Base-by-base conservation (phyloP, 2,888 invertebrate genomes). In the Sarcophaga subvicina region DNA sequence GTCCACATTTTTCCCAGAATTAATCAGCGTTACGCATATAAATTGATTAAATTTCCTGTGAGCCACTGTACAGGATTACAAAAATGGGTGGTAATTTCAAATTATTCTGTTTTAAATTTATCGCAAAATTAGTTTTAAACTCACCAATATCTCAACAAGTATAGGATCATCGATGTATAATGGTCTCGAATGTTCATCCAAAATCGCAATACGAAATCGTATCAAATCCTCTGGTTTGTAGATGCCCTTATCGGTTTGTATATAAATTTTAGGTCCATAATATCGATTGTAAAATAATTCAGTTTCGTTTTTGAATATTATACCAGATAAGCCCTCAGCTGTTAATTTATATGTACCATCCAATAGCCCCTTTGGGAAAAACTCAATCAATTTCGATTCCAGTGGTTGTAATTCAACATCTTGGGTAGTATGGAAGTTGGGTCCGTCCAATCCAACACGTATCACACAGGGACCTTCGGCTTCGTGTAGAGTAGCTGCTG, bases 201-300 rank as follows among this genome's bases (percentile, higher is more conserved):
- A 94, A 20, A 97, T 95, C 25, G 98, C 93, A 11, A 97, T 89
- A 11, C 93, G 90, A 93, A 98, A 98, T 93, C 96, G 95, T 47
- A 99, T 96, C 89, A 95, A 95, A 91, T 96, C 96, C 14, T 96
- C 96, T 0, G 98, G 98, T 92, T 98, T 97, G 93, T 98, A 99
- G 88, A 98, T 49, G 49, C 4, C 49, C 14, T 49, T 49, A 49
- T 49, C 49, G 14, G 49, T 49, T 49, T 49, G 49, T 96, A 98
- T 95, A 91, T 98, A 97, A n/a, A 98, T 95, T 14, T 97, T 97
- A 6, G 90, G 88, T 71, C 89, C 89, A 91, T 98, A 97, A 88
- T 96, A 37, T 37, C 6, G 6, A 37, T 96, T 97, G 71, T 95
- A 94, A 72, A 98, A 25, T 14, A 64, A 92, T 11, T 95, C 94